phyloP scores from a whole-genome alignment of 2,797 vertebrate species.

The Staurois parvus region DNA sequence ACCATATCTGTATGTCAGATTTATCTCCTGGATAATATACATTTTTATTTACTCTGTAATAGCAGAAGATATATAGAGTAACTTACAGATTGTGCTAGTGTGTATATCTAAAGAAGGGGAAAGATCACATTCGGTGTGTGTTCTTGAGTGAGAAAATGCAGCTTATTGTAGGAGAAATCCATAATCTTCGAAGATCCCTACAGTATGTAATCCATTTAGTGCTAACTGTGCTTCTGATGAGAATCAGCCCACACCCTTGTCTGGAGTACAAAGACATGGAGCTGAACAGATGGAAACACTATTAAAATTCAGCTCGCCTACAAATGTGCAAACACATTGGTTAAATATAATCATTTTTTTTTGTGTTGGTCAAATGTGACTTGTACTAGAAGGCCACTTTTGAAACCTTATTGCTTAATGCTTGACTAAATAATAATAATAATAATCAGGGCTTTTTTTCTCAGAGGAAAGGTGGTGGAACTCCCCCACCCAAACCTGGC shows the following conservation, averaged over 20 bases:
- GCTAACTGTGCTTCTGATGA: constrained; percentile 36
- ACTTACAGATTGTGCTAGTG: constrained; percentile 1
- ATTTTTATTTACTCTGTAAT: background rate
- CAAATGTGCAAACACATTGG: background rate
- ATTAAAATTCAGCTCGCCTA: constrained; percentile 18
- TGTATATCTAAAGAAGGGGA: constrained; percentile 10
- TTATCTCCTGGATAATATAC: background rate
- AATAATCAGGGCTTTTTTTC: too few species aligned
- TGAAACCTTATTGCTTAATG: background rate
- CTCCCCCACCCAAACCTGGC: too few species aligned
- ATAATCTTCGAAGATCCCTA: constrained; percentile 36
- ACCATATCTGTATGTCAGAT: background rate
- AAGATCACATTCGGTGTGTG: constrained; percentile 17
- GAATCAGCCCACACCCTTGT: fast-evolving
- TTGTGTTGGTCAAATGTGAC: constrained; percentile 39
- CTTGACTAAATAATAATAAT: background rate
- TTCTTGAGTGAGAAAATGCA: constrained; percentile 35
- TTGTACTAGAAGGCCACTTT: constrained; percentile 10
- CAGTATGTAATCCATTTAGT: constrained; percentile 4
- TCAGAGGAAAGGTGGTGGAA: too few species aligned
- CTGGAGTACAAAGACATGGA: constrained; percentile 13
- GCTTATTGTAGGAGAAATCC: constrained; percentile 30
- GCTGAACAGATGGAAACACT: background rate
- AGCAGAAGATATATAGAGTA: background rate
- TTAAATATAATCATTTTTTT: constrained; percentile 42